Evolutionary conservation across 2,888 invertebrate species (phyloP), one percentile per base, ranked within the genome.

Genomic region (Heptascelio sp.): DNA sequence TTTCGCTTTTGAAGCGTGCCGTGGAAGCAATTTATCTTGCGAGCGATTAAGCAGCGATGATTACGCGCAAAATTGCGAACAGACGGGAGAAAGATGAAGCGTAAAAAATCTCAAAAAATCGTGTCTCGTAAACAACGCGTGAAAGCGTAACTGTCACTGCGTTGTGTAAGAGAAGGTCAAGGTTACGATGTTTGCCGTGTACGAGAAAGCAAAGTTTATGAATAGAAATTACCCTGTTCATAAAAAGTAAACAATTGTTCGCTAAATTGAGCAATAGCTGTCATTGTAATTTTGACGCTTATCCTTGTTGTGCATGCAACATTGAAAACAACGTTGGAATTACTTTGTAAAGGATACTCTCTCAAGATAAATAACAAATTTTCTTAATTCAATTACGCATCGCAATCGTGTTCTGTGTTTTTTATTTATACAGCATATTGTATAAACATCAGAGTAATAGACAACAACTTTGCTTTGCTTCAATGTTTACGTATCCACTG

Each of bases 111-210:
- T 65, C 4, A 3, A 55, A 71, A 75, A 76, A 70, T 43, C 55
- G 21, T 37, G 19, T 26, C 71, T 40, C 65, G 65, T 51, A 64
- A 71, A 71, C 65, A 76, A 75, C 57, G 51, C 37, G 59, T 70
- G 81, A 84, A 82, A 85, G 80, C 84, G 77, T 73, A 62, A 73
- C 70, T 80, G 71, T 65, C 57, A 40, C 37, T 62, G 43, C 43
- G 79, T 83, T 84, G 79, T 71, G 82, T 77, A 85, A 85, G 71
- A 68, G 80, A 87, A 87, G 87, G 85, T 78, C 87, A 85, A 85
- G 87, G 87, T 85, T 80, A 80, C 62, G 68, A 70, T 81, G 70
- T 34, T 71, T 37, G 25, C 57, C 19, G 34, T 19, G 19, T 43
- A 23, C 46, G 68, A 75, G 79, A 85, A 83, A 85, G 82, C 51